A percentile compares a stretch with the other conserved stretches of the same genome.
Conservation (phyloP, 2,113 vertebrate species). For the Todiramphus saurophagus region DNA sequence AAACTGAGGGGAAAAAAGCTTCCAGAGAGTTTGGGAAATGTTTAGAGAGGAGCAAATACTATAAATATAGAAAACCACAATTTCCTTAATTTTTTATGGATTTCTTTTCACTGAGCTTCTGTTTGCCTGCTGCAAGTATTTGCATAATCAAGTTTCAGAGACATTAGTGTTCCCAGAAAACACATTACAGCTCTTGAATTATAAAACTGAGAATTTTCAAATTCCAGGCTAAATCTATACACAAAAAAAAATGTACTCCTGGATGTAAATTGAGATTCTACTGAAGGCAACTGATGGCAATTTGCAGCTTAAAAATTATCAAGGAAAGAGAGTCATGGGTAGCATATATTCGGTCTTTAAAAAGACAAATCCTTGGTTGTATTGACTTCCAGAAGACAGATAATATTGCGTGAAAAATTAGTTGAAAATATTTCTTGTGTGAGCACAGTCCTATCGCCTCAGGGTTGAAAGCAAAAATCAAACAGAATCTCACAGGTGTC, state of each 20-base stretch:
- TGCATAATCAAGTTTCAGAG: constrained; percentile 29
- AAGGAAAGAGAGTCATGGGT: not conserved
- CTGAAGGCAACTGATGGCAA: not conserved
- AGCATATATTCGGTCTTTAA: not conserved
- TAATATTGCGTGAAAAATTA: not conserved
- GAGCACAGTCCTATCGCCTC: not conserved
- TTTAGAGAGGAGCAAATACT: not conserved
- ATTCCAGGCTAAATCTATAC: not conserved
- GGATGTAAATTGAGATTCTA: not conserved
- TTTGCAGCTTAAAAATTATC: not conserved
- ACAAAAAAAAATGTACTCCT: not conserved
- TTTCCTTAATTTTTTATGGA: constrained; percentile 23
- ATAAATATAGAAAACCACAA: not conserved
- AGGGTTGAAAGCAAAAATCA: not conserved
- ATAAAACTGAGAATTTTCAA: not conserved
- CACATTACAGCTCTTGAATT: constrained; percentile 10
- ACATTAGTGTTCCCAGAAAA: constrained; percentile 19
- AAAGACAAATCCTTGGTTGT: not conserved
- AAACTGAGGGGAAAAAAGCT: not conserved
- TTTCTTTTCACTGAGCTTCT: not conserved
- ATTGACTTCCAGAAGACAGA: not conserved
- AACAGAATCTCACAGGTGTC: not conserved
- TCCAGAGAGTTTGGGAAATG: not conserved
- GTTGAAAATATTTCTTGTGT: not conserved
- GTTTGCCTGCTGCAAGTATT: constrained; percentile 28